Evolutionary conservation across 2,113 vertebrate species (phyloP).

Genomic region (Sinosuthora webbiana): DNA sequence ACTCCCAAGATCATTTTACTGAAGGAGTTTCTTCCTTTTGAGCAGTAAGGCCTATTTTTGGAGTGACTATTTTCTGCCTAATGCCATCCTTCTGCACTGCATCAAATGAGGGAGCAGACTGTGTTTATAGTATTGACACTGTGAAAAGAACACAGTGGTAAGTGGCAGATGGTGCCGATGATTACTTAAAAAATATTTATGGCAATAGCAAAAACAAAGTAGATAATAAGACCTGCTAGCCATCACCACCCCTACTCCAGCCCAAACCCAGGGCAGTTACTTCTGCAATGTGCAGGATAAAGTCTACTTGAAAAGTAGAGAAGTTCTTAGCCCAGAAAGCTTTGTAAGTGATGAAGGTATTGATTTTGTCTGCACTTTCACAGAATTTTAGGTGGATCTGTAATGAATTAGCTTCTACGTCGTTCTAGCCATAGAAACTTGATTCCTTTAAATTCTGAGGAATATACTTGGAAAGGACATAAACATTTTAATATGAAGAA

Average conservation of each 20-base stretch:
- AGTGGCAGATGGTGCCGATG: slow-evolving; percentile 47
- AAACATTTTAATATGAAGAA: background rate
- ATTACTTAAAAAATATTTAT: slow-evolving; percentile 60
- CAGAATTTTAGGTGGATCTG: background rate
- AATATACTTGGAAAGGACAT: background rate
- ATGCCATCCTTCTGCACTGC: background rate
- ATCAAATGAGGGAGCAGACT: slow-evolving; percentile 49
- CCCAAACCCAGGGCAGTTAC: background rate
- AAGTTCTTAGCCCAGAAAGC: background rate
- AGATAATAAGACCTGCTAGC: background rate
- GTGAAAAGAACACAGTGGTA: slow-evolving; percentile 47
- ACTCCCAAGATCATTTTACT: background rate
- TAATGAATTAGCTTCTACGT: background rate
- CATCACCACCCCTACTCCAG: background rate
- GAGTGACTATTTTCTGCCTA: slow-evolving; percentile 22
- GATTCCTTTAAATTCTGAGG: background rate
- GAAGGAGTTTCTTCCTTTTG: background rate
- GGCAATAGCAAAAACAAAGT: slow-evolving; percentile 50
- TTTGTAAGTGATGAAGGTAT: background rate
- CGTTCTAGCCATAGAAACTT: background rate
- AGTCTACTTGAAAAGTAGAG: background rate
- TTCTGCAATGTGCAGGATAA: background rate
- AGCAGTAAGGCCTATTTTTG: slow-evolving; percentile 17
- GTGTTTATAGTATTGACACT: slow-evolving; percentile 56
- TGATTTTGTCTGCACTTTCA: slow-evolving; percentile 1